Evolutionary conservation across 2,113 vertebrate species (phyloP), one percentile per base, ranked within the genome.

Genomic region (Benitochromis conjunctus): DNA sequence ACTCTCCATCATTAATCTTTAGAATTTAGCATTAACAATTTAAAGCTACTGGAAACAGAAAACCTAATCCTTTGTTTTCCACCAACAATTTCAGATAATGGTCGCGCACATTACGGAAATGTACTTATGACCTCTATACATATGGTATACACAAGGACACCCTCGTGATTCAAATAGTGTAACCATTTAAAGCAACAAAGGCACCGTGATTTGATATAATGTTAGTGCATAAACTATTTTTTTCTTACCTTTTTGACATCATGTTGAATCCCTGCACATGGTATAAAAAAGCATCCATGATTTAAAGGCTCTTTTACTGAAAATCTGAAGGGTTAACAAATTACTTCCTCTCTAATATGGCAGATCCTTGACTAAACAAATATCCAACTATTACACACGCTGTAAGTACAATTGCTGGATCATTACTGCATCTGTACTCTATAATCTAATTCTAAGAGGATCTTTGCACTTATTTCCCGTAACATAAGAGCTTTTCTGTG

Each of bases 1-100:
- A 29, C 56, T 36, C 62, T 74, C 55, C 43, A 54, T 43, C 48
- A 9, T 31, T 93, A 93, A 93, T 91, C 88, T 88, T 82, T 48
- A 64, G 78, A 58, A 38, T 76, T 38, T 6, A 24, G 76, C 55
- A 84, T 83, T 81, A 82, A 60, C 41, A 56, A 12, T 64, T n/a
- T 81, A 80, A 91, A 58, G n/a, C 43, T 1, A 7, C 66, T 51
- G 21, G 31, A 90, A 79, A 88, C 76, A 36, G 55, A 81, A 79
- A 31, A 8, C 53, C 3, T n/a, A 86, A 88, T 84, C 62, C 60
- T 83, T 84, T 91, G 79, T 91, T 91, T 91, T 76, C 24, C 71
- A 79, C 81, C 55, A 77, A 54, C 48, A 84, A 71, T 77, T 66
- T 56, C 34, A 81, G n/a, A 66, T 55, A 9, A 41, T 36, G 62